Base-by-base conservation (phyloP, 2,888 invertebrate genomes). In the Dinocampus coccinellae region DNA sequence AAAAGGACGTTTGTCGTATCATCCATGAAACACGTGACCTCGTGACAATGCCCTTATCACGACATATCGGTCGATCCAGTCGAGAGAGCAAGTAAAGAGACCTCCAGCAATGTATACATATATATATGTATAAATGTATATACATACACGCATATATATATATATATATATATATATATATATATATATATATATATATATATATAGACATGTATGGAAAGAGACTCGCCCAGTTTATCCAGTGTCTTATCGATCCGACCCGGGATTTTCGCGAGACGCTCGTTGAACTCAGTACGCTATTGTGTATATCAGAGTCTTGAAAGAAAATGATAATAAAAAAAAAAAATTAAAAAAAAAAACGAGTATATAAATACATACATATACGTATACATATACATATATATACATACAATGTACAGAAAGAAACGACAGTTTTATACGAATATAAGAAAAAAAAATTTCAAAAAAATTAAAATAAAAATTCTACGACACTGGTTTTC, bases 221-320 rank as follows among this genome's bases (percentile, higher is more conserved):
- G 52, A 53, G 53, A 55, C 53, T 63, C 26, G 52, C 53, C 52
- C 34, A 34, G 55, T 55, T 66, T 66, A 66, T 66, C 66, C 66
- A 66, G 26, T 55, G 55, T 66, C 42, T 66, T 66, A 66, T 66
- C 55, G 66, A 66, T 66, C 42, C 55, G 29, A 55, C 66, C 66
- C 39, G 20, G 36, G 39, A 34, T 34, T 65, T 66, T 66, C 39
- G 39, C 47, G 34, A 60, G 63, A 63, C 29, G 57, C 57, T 57
- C 39, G 55, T 66, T 66, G 55, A 66, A 36, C 26, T 36, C 39
- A 22, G 20, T 7, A n/a, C 34, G n/a, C 34, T 42, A 55, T 39
- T 66, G 66, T 66, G 16, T 47, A 16, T 47, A 57, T 66, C 55
- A 39, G 11, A 26, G 34, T 22, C 57, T 57, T 55, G 57, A 10